Percentiles rank a stretch among this genome's conserved stretches.
Conservation (phyloP, 1,140 invertebrate genomes). For the Drosophila orosa region DNA sequence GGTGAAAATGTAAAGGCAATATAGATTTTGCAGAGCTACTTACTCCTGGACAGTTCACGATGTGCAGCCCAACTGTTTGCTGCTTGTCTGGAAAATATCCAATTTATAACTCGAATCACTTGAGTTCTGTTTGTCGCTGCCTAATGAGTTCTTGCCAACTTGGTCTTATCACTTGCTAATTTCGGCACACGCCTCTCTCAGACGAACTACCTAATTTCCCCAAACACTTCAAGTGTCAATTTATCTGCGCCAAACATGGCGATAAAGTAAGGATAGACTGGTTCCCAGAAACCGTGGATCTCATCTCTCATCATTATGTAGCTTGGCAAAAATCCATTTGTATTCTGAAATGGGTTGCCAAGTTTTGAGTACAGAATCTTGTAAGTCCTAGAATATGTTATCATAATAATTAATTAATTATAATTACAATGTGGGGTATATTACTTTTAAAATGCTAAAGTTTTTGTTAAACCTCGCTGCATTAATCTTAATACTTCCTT, state of each 20-base stretch:
- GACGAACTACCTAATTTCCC: conserved; percentile 58
- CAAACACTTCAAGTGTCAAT: conserved; percentile 32
- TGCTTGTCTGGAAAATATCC: neutral
- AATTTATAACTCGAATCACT: conserved; percentile 55
- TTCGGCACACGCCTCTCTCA: conserved; percentile 48
- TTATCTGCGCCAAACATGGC: conserved; percentile 18
- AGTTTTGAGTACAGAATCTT: neutral
- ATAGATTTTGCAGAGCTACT: conserved; percentile 15
- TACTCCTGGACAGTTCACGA: conserved; percentile 46
- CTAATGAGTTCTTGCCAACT: conserved; percentile 54
- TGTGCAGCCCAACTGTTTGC: conserved; percentile 40
- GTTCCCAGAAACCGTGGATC: conserved; percentile 18
- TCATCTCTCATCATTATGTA: neutral
- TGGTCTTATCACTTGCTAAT: conserved; percentile 45
- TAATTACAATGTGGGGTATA: too few species aligned
- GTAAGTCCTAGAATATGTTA: neutral
- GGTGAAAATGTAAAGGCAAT: too few species aligned
- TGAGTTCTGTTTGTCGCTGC: neutral
- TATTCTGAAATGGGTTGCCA: neutral
- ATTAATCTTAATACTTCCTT: neutral
- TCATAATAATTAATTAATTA: neutral
- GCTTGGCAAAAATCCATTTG: neutral
- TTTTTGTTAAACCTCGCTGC: neutral
- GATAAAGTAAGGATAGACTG: conserved; percentile 15
- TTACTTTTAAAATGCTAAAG: too few species aligned